Evolutionary conservation across 2,888 invertebrate genomes (phyloP).

Genomic region (Drosophila putrida): DNA sequence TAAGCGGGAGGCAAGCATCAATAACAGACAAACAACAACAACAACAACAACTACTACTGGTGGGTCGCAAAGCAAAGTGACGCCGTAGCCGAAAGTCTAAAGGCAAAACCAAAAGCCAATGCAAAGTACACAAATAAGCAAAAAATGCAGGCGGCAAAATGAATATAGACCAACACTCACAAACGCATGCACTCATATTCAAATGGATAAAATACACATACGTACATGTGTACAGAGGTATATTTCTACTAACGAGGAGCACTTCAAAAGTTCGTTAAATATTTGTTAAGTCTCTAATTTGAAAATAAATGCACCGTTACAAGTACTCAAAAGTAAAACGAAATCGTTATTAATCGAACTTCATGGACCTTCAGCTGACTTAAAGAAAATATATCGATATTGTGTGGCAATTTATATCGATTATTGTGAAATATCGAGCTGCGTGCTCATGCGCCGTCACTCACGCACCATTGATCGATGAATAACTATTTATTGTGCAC

Average conservation of each 20-base stretch:
- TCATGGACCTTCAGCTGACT: background rate
- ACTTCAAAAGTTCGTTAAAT: background rate
- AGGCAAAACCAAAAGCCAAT: conserved; percentile 42
- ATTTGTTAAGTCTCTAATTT: no score
- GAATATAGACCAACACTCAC: conserved; percentile 11
- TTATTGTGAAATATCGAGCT: background rate
- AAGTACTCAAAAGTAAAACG: no score
- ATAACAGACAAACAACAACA: conserved; percentile 49
- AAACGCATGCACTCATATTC: background rate
- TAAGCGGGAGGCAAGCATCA: conserved; percentile 39
- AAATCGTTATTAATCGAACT: background rate
- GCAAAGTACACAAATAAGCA: conserved; percentile 41
- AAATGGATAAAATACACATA: background rate
- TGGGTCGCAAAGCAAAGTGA: conserved; percentile 26
- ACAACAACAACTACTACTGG: conserved; percentile 26
- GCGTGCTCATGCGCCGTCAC: background rate
- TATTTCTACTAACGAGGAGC: background rate
- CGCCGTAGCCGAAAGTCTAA: conserved; percentile 35
- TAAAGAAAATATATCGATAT: background rate
- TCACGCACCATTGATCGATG: background rate
- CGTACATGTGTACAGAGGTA: no score
- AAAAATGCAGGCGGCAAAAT: conserved; percentile 41
- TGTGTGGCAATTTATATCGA: background rate
- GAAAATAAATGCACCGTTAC: no score
- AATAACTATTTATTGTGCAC: background rate